Evolutionary conservation across 2,888 invertebrate species (phyloP).

Genomic region (Stenotaenia linearis): DNA sequence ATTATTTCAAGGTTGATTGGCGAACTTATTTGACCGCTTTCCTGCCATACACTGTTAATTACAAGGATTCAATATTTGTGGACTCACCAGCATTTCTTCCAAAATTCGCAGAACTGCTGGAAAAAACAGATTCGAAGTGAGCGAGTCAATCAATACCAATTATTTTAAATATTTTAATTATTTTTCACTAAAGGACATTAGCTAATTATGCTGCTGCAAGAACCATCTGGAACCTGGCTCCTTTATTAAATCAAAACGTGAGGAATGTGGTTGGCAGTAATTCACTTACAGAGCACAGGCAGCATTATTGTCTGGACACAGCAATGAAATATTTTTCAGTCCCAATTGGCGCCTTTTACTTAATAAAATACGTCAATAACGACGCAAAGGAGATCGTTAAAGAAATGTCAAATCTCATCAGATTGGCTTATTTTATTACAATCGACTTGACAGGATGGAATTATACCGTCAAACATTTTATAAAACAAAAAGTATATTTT

Average conservation of each 20-base stretch:
- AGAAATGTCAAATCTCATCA: not conserved
- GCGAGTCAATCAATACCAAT: not conserved
- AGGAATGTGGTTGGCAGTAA: not conserved
- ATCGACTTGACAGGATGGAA: not conserved
- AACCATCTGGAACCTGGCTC: slow-evolving; percentile 27
- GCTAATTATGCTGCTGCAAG: not conserved
- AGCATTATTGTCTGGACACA: not conserved
- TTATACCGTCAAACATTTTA: not conserved
- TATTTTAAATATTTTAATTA: not conserved
- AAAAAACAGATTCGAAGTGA: not conserved
- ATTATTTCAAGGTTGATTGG: slow-evolving; percentile 1
- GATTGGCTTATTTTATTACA: not conserved
- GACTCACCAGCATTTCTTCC: slow-evolving; percentile 8
- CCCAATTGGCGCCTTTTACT: not conserved
- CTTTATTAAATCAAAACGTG: not conserved
- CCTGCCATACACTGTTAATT: not conserved
- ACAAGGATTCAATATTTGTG: not conserved
- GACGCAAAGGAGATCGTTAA: not conserved
- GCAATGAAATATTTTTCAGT: slow-evolving; percentile 16
- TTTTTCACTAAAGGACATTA: not conserved
- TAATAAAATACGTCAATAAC: not conserved
- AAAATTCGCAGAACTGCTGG: not conserved
- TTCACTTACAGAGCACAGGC: not conserved
- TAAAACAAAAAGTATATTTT: not conserved
- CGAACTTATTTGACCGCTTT: not conserved